Percentiles rank a stretch among this genome's conserved stretches.
Evolutionary conservation across 2,797 vertebrate genomes (phyloP).

Genomic region (Cryptoblepharus egeriae): DNA sequence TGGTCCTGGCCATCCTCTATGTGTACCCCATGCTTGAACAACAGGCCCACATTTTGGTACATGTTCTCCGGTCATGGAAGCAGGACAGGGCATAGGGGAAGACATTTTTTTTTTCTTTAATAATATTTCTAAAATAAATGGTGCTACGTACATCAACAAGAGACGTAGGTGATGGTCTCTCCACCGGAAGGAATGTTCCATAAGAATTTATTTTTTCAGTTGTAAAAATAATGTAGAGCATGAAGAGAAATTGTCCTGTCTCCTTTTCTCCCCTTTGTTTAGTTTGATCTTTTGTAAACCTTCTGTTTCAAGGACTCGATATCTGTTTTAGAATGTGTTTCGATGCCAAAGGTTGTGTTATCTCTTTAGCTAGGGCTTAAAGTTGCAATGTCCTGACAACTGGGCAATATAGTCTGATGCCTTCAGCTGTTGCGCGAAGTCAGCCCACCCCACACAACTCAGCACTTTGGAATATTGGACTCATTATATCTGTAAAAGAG

Average conservation of each 20-base stretch:
- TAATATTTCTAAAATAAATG: neutral
- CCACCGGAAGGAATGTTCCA: neutral
- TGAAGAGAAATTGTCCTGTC: neutral
- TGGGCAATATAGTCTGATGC: neutral
- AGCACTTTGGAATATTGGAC: neutral
- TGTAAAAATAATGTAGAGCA: neutral
- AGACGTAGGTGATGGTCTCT: too few relatives aligned
- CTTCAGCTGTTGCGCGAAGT: neutral
- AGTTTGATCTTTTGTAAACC: conserved; percentile 22
- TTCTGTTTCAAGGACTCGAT: neutral
- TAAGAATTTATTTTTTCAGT: neutral
- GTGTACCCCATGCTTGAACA: neutral
- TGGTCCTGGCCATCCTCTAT: too few relatives aligned
- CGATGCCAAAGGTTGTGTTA: conserved; percentile 1
- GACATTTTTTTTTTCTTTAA: neutral
- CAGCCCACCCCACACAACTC: neutral
- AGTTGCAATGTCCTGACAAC: neutral
- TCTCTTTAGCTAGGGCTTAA: neutral
- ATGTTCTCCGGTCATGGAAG: neutral
- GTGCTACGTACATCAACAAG: too few relatives aligned
- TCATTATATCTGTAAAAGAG: conserved; percentile 33
- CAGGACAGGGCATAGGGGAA: neutral
- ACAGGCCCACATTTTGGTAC: neutral
- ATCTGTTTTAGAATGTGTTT: neutral
- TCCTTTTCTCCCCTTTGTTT: neutral